Evolutionary conservation across 2,113 vertebrate species (phyloP), one percentile per base, ranked within the genome.

Genomic region (Cebus imitator): DNA sequence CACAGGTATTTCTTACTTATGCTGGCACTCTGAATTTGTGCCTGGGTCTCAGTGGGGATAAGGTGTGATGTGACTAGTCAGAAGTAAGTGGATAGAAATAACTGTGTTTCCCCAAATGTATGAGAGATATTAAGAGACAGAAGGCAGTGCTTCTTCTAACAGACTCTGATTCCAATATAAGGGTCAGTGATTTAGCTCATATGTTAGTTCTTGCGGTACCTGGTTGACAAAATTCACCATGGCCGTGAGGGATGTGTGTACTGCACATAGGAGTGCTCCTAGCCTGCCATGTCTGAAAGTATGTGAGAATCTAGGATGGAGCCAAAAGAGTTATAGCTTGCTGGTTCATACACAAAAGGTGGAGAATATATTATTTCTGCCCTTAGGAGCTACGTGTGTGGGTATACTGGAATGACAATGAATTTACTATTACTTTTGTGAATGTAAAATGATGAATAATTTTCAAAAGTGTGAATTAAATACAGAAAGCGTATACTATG

Each of bases 401-500:
- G 64, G 8, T 85, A 57, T 94, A 70, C 75, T 83, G 35, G 55
- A 43, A 76, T 45, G 27, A 57, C 55, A 94, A 78, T 96, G 66
- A 80, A 58, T 90, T 95, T 86, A 75, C 32, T 83, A 4, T 84
- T 94, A 17, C 9, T 52, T 95, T 97, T 97, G 27, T 57, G 48
- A 82, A 88, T 85, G n/a, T 32, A 84, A 94, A 68, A 93, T 92
- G 23, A 86, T 64, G 81, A 90, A 92, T 86, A 90, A 48, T 81
- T 97, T 96, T 90, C 43, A n/a, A 82, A 94, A 78, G 30, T 57
- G 7, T 48, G 83, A 90, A 75, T 79, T 94, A 55, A 97, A 94
- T 94, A 80, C 37, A 97, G 40, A 68, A 94, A 96, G 61, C 90
- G 50, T 68, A 83, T 84, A 85, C 97, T 89, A 57, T 96, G 72